Evolutionary conservation across 2,113 vertebrate species (phyloP), one percentile per base, ranked within the genome.

Genomic region (Leucopsar rothschildi): DNA sequence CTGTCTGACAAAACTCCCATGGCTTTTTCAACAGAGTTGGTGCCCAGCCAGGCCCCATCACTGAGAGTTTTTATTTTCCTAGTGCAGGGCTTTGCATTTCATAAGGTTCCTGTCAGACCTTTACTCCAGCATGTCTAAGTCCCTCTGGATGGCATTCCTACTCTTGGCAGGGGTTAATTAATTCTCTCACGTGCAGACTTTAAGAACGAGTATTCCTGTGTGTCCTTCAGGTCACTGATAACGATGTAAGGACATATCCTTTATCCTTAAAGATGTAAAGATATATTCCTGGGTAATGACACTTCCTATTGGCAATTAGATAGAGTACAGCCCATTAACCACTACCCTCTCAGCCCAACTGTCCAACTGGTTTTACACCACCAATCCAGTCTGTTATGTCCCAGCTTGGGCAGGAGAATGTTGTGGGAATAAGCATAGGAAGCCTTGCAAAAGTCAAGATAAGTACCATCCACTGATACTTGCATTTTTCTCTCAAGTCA

Each of bases 171-270:
- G 25, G 40, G 27, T 29, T 31, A 50, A 1, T 59, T 69, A 60
- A 22, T 68, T 12, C 25, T 77, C 29, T 92, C 45, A 44, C 23
- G 49, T 37, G 14, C 19, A 65, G 40, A 53, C 16, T 33, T 72
- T 13, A 76, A n/a, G 61, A 76, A 60, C 0, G 0, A 31, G 22
- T 27, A 40, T 5, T 76, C 33, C 15, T 49, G 52, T 65, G 29
- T 55, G 29, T 57, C 15, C 11, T 47, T 23, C n/a, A 57, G 39
- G 12, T 56, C 35, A 37, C 19, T 31, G 40, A 42, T 40, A 49
- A 69, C 69, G 9, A 42, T 21, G 18, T 18, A 65, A 92, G 29
- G 22, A n/a, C 8, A 57, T 40, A 52, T 29, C 4, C 29, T 40
- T 83, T 40, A 17, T 27, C 29, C 40, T 61, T 66, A 57, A 52